These are phyloP conservation scores for Rugalucina vietnamica DNA, from an alignment of 2,888 invertebrate genomes.

Conservation along the genomic window DNA sequence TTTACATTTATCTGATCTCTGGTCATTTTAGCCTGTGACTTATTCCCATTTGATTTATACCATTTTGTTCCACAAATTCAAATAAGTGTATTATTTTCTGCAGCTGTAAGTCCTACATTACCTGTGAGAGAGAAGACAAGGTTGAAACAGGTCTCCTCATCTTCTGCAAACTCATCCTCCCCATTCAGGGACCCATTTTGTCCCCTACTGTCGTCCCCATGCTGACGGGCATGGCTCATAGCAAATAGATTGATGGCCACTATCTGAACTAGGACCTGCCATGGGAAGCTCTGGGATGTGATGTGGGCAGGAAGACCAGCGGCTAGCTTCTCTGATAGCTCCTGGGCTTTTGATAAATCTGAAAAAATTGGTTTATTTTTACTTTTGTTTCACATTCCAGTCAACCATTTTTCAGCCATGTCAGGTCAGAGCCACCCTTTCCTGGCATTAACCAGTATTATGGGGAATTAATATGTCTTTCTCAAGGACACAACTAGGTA, in stretches of 20 bases:
- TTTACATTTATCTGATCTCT: too few species aligned
- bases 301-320: conserved; percentile 90
- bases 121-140: conserved; percentile 88
- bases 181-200: conserved; percentile 40
- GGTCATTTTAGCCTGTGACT: too few species aligned
- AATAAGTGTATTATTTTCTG: background rate
- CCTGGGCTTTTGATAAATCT: conserved; percentile 87
- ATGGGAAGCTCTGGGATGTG: conserved; percentile 91
- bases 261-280: conserved; percentile 91
- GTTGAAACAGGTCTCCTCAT: conserved; percentile 87
- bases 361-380: too few species aligned
- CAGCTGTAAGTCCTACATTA: conserved; percentile 78
- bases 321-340: conserved; percentile 88
- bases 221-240: conserved; percentile 83
- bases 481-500: too few species aligned
- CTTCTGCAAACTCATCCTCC: conserved; percentile 84
- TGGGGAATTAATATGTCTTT: too few species aligned
- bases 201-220: conserved; percentile 36
- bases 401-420: too few species aligned
- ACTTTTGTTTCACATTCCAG: too few species aligned
- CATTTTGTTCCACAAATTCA: too few species aligned
- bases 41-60: too few species aligned
- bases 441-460: too few species aligned
- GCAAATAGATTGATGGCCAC: conserved; percentile 91
- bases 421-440: too few species aligned